These are phyloP conservation scores for Corvus hawaiiensis DNA, from an alignment of 2,113 vertebrate species.

Conservation along the genomic window DNA sequence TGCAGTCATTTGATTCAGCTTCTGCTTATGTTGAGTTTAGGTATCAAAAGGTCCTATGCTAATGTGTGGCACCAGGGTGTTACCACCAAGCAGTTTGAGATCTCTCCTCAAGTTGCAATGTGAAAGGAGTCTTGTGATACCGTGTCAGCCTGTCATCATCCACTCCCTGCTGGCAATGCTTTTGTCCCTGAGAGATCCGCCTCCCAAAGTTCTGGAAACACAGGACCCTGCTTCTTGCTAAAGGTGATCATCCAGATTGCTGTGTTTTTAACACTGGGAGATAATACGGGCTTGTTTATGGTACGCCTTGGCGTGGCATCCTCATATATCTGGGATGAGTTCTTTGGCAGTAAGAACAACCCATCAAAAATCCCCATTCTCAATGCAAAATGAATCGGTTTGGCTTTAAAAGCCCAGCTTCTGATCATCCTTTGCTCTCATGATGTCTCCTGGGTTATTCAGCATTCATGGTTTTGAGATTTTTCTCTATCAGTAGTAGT, in stretches of 20 bases:
- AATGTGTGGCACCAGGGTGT: not conserved
- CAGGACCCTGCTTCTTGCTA: not conserved
- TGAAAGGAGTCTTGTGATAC: not conserved
- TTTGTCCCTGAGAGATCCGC: not conserved
- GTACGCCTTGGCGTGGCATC: rapidly evolving
- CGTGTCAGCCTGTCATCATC: not conserved
- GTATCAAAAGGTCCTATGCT: not conserved
- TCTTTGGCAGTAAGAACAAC: not conserved
- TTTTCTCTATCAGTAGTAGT: rapidly evolving
- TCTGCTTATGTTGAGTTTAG: not conserved
- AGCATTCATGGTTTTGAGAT: not conserved
- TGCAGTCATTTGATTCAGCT: not conserved
- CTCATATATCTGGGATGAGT: not conserved
- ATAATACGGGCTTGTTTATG: not conserved
- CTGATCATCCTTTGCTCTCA: not conserved
- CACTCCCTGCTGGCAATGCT: not conserved
- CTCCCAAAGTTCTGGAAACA: not conserved
- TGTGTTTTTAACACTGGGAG: not conserved
- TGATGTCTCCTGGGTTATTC: not conserved
- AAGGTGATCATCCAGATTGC: not conserved
- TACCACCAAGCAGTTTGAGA: not conserved
- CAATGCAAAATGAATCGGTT: not conserved
- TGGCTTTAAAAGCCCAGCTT: not conserved
- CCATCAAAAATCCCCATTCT: not conserved
- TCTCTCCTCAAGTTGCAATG: not conserved